Evolutionary conservation across 2,113 vertebrate species (phyloP).

Genomic region (Tonatia bakeri): DNA sequence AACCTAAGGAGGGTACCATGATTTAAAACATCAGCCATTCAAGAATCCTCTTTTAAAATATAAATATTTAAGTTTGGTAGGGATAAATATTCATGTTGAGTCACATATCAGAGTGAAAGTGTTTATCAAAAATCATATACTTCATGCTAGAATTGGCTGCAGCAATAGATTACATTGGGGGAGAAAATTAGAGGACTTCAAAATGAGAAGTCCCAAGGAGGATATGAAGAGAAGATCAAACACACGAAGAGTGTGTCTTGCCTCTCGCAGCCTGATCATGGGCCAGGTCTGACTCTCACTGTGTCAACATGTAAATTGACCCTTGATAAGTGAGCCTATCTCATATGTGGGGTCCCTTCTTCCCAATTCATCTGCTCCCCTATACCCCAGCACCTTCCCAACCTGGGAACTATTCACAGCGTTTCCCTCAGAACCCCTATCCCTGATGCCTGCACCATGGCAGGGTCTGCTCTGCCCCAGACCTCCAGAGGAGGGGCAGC

Average conservation of each 20-base stretch:
- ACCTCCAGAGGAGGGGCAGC: slow-evolving; percentile 29
- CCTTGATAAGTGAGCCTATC: not conserved
- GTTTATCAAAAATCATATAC: not conserved
- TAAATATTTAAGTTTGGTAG: not conserved
- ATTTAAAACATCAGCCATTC: not conserved
- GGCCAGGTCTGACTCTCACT: not conserved
- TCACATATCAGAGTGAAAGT: not conserved
- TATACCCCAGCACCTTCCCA: not conserved
- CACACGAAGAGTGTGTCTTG: not conserved
- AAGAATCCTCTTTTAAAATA: not conserved
- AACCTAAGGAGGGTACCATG: not conserved
- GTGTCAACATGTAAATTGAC: not conserved
- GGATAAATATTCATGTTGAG: not conserved
- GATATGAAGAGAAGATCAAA: not conserved
- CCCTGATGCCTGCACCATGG: not conserved
- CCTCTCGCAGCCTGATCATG: not conserved
- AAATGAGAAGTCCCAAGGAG: not conserved
- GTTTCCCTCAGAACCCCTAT: not conserved
- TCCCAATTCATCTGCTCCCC: not conserved
- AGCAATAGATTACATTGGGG: not conserved
- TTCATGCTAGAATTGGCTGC: not conserved
- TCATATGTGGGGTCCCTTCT: not conserved
- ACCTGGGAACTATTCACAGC: not conserved
- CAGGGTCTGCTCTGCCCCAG: slow-evolving; percentile 25
- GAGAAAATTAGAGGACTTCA: not conserved